Percentiles rank a stretch among this genome's conserved stretches.
Evolutionary conservation across 2,113 vertebrate genomes (phyloP).

Genomic region (Xenus cinereus): DNA sequence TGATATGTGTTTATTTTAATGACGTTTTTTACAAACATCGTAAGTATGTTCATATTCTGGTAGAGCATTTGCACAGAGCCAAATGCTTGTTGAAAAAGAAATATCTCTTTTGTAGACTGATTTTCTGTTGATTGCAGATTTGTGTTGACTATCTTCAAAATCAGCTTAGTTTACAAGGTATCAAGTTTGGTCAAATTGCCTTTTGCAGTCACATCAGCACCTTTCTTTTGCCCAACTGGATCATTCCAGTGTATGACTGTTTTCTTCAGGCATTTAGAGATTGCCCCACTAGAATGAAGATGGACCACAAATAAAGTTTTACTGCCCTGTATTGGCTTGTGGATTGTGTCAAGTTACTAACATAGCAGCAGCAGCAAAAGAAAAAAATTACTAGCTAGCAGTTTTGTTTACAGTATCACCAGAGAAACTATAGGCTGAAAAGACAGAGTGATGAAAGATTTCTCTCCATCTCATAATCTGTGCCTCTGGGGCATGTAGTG

Average conservation of each 20-base stretch:
- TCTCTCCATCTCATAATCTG: neutral
- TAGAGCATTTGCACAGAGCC: neutral
- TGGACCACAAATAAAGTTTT: neutral
- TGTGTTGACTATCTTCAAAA: neutral
- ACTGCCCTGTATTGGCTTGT: neutral
- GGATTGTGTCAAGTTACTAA: neutral
- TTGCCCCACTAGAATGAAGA: neutral
- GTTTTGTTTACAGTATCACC: neutral
- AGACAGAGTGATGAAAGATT: neutral
- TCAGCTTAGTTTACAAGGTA: neutral
- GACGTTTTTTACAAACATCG: neutral
- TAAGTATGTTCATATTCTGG: neutral
- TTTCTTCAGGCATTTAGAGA: neutral
- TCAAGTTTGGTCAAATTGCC: neutral
- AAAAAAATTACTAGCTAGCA: neutral
- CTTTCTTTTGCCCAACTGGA: neutral
- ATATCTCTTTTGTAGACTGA: neutral
- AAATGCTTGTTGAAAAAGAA: neutral
- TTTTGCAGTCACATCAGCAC: neutral
- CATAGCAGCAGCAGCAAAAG: neutral
- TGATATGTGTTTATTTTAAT: neutral
- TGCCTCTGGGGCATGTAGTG: neutral
- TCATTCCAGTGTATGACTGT: too few species aligned
- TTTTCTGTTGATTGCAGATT: neutral
- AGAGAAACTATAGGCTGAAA: neutral